Conservation (phyloP, 2,888 invertebrate species). For the Empis stercorea region DNA sequence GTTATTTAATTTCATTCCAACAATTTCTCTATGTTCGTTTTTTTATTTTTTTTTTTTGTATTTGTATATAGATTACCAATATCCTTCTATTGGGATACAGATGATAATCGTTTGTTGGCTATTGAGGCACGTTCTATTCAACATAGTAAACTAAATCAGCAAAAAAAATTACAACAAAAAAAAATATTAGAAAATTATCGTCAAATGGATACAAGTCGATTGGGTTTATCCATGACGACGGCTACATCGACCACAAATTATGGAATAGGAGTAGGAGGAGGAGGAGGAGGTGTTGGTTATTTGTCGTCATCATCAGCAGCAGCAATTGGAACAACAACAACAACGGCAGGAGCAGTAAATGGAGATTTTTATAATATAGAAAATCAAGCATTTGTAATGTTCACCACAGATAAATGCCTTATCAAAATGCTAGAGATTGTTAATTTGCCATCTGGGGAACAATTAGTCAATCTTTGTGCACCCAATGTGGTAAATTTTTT, state of each 20-base stretch:
- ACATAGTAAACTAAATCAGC: constrained; percentile 21
- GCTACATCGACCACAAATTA: background rate
- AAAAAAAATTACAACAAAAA: constrained; percentile 18
- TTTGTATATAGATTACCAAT: constrained; percentile 43
- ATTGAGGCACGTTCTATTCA: constrained; percentile 58
- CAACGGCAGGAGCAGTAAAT: constrained; percentile 4
- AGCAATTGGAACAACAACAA: background rate
- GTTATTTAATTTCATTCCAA: background rate
- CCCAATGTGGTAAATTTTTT: constrained; percentile 27
- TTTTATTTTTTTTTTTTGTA: background rate
- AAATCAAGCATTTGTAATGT: constrained; percentile 28
- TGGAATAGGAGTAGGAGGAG: background rate
- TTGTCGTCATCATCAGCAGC: constrained; percentile 9
- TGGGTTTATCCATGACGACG: background rate
- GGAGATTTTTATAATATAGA: constrained; percentile 17
- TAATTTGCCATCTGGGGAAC: constrained; percentile 24
- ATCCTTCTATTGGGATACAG: constrained; percentile 71
- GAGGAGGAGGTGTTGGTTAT: constrained; percentile 6
- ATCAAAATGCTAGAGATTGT: constrained; percentile 28
- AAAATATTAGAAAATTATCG: background rate
- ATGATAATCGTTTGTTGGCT: constrained; percentile 73
- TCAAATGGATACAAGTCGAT: background rate
- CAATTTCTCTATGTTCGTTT: background rate
- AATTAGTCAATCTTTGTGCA: constrained; percentile 32
- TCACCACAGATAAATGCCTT: constrained; percentile 29